Percentiles rank a stretch among this genome's conserved stretches.
phyloP scores from a whole-genome alignment of 1,140 invertebrate species.

The Drosophila pachea region DNA sequence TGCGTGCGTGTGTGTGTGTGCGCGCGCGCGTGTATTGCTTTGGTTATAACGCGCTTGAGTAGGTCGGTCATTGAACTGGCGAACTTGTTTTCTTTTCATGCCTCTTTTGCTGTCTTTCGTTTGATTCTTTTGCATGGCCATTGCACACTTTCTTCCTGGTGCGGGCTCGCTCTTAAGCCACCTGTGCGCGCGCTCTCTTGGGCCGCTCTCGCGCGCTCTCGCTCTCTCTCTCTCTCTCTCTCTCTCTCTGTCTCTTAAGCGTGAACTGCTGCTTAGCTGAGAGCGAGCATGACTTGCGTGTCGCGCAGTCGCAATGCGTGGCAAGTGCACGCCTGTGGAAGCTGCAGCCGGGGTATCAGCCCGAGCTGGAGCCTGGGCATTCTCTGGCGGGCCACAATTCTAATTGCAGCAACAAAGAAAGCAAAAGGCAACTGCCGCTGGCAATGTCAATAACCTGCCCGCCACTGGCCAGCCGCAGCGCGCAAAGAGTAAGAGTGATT shows the following conservation, averaged over 20 bases:
- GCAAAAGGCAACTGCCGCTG: conserved; percentile 50
- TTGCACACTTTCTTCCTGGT: conserved; percentile 74
- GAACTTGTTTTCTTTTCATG: conserved; percentile 76
- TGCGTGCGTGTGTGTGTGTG: conserved; percentile 18
- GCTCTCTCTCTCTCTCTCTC: no score
- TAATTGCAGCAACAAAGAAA: conserved; percentile 58
- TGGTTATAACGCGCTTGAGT: conserved; percentile 78
- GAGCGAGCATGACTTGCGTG: conserved; percentile 61
- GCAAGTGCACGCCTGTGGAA: conserved; percentile 35
- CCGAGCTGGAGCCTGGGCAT: conserved; percentile 31
- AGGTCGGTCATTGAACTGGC: conserved; percentile 79
- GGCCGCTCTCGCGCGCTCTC: not conserved
- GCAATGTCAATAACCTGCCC: conserved; percentile 62
- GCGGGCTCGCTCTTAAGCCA: conserved; percentile 41
- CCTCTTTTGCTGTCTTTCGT: conserved; percentile 48
- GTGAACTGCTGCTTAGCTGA: conserved; percentile 1
- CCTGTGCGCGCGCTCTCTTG: conserved; percentile 43
- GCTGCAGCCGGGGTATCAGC: conserved; percentile 8
- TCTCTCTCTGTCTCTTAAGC: conserved; percentile 24
- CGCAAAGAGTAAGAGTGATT: conserved; percentile 75
- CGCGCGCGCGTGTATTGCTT: conserved; percentile 55
- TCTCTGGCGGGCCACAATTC: conserved; percentile 50
- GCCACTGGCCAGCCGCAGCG: conserved; percentile 16
- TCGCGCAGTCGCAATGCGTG: conserved; percentile 47
- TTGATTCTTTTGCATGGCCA: conserved; percentile 62